Conservation (phyloP, 1,140 invertebrate species). For the Adelges cooleyi region DNA sequence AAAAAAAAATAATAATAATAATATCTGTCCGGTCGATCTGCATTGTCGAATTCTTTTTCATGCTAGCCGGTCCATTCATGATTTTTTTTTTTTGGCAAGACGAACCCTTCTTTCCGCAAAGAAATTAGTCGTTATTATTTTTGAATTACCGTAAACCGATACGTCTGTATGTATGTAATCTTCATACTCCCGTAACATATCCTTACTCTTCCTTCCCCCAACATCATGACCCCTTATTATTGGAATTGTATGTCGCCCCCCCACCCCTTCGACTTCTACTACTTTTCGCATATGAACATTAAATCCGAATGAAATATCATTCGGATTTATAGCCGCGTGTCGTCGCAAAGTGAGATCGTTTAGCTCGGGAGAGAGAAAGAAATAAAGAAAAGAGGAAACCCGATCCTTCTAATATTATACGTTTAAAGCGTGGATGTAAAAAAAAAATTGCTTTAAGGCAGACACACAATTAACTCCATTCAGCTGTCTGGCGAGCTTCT, state of each 20-base stretch:
- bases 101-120: slow-evolving; percentile 19
- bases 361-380: background rate
- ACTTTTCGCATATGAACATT: too few species aligned
- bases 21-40: slow-evolving; percentile 17
- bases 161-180: background rate
- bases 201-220: too few species aligned
- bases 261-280: too few species aligned
- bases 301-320: too few species aligned
- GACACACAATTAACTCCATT: slow-evolving; percentile 25
- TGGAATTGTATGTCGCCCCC: too few species aligned
- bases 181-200: too few species aligned
- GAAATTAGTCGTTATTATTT: slow-evolving; percentile 10
- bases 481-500: slow-evolving; percentile 14
- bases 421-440: background rate
- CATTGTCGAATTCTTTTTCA: slow-evolving; percentile 10
- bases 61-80: slow-evolving; percentile 1
- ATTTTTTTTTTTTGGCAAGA: slow-evolving; percentile 1
- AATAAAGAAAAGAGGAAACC: background rate
- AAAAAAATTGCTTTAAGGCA: slow-evolving; percentile 10
- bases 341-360: slow-evolving; percentile 2
- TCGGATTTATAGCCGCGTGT: background rate
- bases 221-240: too few species aligned
- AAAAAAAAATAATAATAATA: background rate
- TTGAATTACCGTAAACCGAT: slow-evolving; percentile 27
- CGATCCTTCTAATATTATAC: slow-evolving; percentile 9